Evolutionary conservation across 1,140 invertebrate species (phyloP), one percentile per base, ranked within the genome.

Genomic region (Euwallacea similis): DNA sequence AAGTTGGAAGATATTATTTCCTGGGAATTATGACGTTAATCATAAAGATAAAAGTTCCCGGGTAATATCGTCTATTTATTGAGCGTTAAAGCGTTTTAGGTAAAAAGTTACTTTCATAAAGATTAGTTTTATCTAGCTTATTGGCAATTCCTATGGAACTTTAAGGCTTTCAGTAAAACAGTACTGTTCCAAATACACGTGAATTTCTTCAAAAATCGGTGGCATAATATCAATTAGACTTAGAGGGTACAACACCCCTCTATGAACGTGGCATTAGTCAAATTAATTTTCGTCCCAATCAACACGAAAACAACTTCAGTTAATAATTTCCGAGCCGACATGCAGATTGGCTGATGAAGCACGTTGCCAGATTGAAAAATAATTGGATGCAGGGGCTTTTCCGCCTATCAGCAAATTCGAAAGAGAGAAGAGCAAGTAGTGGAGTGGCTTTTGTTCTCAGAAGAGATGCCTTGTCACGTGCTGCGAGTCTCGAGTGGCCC

Each of bases 1-100:
- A 68, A 68, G 66, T 68, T 58, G 56, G 42, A 54, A 68, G 66
- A 42, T 68, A 68, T 68, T 68, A 68, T 68, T 68, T 68, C 66
- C 66, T 9, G 65, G 47, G 60, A 68, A 68, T 68, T 68, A 67
- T 67, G 65, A 44, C 56, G 56, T 68, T 68, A 68, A 68, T 68
- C 66, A 68, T 68, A 56, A 41, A 59, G 66, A 68, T 68, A 60
- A 68, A 68, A 68, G 66, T 68, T 60, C 43, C n/a, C 7, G n/a
- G 56, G 66, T 58, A 68, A 68, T 68, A 56, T 60, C 42, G 15
- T 68, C 60, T 68, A 68, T 68, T 68, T 68, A 68, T 68, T 50
- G 43, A 65, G 63, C 63, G 63, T 55, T 65, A 65, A 65, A 65
- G 15, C 46, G 46, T 47, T 33, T 65, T 53, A 65, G 63, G 47